Base-by-base conservation (phyloP, 2,888 invertebrate genomes). In the Thelaira solivaga region DNA sequence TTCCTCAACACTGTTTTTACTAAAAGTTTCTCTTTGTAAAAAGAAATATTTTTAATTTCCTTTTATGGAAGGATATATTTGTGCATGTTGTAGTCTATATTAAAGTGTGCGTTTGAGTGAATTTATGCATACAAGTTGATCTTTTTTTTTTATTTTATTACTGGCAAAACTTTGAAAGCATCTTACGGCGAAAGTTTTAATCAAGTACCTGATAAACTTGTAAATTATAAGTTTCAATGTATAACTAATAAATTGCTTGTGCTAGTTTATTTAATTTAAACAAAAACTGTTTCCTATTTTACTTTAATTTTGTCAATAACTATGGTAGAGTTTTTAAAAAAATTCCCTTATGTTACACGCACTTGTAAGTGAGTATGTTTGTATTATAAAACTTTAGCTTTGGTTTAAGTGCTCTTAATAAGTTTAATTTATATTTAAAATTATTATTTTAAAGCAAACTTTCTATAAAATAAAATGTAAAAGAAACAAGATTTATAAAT, bases 151-250 rank as follows among this genome's bases (percentile, higher is more conserved):
- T 49, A 2, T 59, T 59, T 18, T 72, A 29, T 22, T 47, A 22
- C 24, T 41, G 16, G 26, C 41, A 13, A 67, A 74, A 74, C 67
- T 68, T 61, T 61, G 16, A 13, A 11, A 64, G 62, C 49, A 49
- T 65, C 65, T 65, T 59, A 73, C 10, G 24, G 57, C 8, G 39
- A 72, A 72, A 77, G 67, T 77, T 77, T 72, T 77, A 72, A 77
- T 77, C 72, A 77, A 72, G 62, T 73, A 77, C 62, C 72, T 77
- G 72, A 68, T 77, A 77, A 77, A 76, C 41, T 76, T 72, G 47
- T 36, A 61, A 65, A 55, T 53, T 72, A 65, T 73, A 68, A 72
- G 55, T 77, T 72, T 61, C 24, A 53, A 45, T 53, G 53, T 49
- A 67, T 22, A 53, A 59, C 72, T 72, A 72, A 76, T 72, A 76